These are phyloP conservation scores for Alloplasta piceator DNA, from an alignment of 2,888 invertebrate genomes.

Conservation along the genomic window DNA sequence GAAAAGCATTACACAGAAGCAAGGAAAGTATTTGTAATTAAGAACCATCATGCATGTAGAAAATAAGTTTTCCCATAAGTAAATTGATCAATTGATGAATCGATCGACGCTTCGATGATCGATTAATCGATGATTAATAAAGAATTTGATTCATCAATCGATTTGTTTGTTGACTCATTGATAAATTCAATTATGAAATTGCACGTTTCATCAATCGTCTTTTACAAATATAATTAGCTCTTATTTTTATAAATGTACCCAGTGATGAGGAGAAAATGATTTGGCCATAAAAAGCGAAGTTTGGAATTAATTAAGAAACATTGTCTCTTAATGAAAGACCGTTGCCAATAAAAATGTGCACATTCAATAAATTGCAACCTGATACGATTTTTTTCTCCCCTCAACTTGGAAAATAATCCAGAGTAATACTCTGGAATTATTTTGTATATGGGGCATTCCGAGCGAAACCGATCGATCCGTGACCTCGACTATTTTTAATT, in stretches of 20 bases:
- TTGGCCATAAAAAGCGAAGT: conserved; percentile 1
- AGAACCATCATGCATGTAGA: conserved; percentile 6
- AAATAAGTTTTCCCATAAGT: conserved; percentile 16
- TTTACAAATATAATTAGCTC: neutral
- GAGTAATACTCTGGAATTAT: too few species aligned
- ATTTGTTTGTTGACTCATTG: conserved; percentile 9
- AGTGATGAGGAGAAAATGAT: conserved; percentile 15
- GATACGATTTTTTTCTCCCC: neutral
- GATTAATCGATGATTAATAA: neutral
- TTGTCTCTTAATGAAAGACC: neutral
- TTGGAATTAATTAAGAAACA: conserved; percentile 17
- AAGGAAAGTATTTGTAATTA: conserved; percentile 26
- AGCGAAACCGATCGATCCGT: too few species aligned
- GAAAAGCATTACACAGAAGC: conserved; percentile 43
- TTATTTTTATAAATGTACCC: conserved; percentile 14
- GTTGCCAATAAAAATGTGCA: conserved; percentile 25
- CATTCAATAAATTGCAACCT: neutral
- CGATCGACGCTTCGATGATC: neutral
- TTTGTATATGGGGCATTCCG: too few species aligned
- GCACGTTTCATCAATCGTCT: conserved; percentile 14
- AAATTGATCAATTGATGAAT: conserved; percentile 10
- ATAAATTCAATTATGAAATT: conserved; percentile 29
- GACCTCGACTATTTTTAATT: too few species aligned
- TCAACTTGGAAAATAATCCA: too few species aligned
- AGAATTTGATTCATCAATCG: neutral